A percentile compares a stretch with the other conserved stretches of the same genome.
phyloP scores from a whole-genome alignment of 2,797 vertebrate genomes.

The Sebastes steindachneri region DNA sequence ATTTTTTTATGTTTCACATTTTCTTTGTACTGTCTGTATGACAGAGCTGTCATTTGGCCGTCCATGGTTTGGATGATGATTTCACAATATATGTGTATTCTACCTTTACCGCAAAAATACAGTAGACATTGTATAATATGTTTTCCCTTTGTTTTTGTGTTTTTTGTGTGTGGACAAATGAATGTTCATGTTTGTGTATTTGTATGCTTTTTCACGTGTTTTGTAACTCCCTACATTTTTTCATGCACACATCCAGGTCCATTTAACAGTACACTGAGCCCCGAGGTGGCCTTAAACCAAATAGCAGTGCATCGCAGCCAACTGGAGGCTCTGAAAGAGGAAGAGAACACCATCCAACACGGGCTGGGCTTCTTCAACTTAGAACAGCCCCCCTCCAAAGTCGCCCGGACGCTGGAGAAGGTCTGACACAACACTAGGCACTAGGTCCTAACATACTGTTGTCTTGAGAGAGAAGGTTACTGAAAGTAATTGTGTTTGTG shows the following conservation, averaged over 20 bases:
- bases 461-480: neutral
- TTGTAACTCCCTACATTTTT: neutral
- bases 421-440: slow-evolving; percentile 59
- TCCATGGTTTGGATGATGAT: neutral
- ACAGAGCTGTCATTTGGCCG: neutral
- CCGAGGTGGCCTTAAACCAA: slow-evolving; percentile 77
- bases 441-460: neutral
- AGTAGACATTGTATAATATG: neutral
- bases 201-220: neutral
- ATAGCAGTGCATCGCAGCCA: slow-evolving; percentile 66
- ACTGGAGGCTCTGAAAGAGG: slow-evolving; percentile 83
- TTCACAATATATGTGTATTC: neutral
- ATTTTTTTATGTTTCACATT: neutral
- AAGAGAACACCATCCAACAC: slow-evolving; percentile 79
- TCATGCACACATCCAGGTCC: slow-evolving; percentile 78
- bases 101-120: neutral
- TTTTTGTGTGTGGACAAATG: neutral
- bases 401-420: slow-evolving; percentile 85
- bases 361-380: slow-evolving; percentile 89
- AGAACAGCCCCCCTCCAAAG: slow-evolving; percentile 83
- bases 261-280: slow-evolving; percentile 79
- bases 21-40: neutral
- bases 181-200: neutral
- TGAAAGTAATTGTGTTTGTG: neutral
- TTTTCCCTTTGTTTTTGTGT: neutral